Evolutionary conservation across 1,140 invertebrate genomes (phyloP).

Genomic region (Apis laboriosa): DNA sequence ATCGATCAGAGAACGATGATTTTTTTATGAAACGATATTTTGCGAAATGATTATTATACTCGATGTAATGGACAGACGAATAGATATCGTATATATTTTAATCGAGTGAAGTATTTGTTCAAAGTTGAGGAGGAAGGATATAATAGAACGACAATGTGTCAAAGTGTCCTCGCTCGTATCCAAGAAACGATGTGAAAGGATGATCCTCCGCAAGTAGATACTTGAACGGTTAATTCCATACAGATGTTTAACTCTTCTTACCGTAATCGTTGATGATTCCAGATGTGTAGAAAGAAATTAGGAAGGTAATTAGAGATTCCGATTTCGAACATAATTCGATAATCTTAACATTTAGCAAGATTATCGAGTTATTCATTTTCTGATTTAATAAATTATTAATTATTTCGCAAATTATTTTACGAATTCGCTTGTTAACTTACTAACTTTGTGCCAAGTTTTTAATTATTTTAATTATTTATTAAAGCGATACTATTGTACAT

Average conservation of each 20-base stretch:
- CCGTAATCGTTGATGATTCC: neutral
- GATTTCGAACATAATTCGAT: neutral
- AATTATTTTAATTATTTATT: too few relatives aligned
- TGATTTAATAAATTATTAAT: too few relatives aligned
- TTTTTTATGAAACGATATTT: neutral
- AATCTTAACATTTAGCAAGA: neutral
- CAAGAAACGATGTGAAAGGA: neutral
- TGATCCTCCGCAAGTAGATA: neutral
- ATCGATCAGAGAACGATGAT: neutral
- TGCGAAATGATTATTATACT: neutral
- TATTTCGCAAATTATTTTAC: too few relatives aligned
- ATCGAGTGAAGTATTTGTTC: neutral
- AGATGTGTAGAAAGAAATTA: neutral
- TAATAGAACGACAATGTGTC: neutral
- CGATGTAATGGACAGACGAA: neutral
- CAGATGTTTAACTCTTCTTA: constrained; percentile 20
- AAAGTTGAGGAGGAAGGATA: neutral
- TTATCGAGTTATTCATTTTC: neutral
- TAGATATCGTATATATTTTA: neutral
- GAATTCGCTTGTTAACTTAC: too few relatives aligned
- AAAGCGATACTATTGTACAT: too few relatives aligned
- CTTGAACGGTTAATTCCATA: constrained; percentile 17
- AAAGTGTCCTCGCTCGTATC: neutral
- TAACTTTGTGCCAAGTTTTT: too few relatives aligned
- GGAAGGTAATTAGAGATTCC: constrained; percentile 29